Evolutionary conservation across 2,888 invertebrate species (phyloP), one percentile per base, ranked within the genome.

Genomic region (Philereme transversata): DNA sequence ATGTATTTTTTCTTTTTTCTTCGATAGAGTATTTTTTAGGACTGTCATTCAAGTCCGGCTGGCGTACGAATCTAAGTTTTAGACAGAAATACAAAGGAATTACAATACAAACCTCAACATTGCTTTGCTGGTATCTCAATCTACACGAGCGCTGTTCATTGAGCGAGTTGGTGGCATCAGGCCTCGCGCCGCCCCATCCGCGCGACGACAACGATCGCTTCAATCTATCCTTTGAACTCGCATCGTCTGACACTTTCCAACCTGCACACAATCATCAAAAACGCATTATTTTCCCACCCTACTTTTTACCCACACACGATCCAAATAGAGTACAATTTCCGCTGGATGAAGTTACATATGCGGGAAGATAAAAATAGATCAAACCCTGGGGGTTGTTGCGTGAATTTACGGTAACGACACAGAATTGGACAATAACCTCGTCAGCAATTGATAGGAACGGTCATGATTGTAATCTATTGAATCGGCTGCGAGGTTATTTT

Each of bases 221-320:
- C 76, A 93, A 88, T 64, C 95, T 88, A 65, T 93, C 93, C 75
- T 94, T 94, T 52, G 88, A 86, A 73, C 87, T 93, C 7, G 93
- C 88, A 65, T 96, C 96, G 79, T 97, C 97, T 4, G 97, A 96
- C 48, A 98, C 97, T 84, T 96, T 96, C 99, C 99, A 99, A 47
- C 97, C 97, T 90, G 70, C 60, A 46, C 50, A 57, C 49, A 57
- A 57, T 53, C 34, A 54, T 7, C 10, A 9, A 44, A 44, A 51
- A 55, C 51, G 44, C 53, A 38, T 40, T 52, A 54, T 60, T 60
- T 22, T 22, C 22, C 22, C 22, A 22, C 1, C 22, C 54, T 36
- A 57, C 11, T 36, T 60, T 11, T 11, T 49, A 60, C 59, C 53
- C 34, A 65, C 60, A 44, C 46, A 11, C 53, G 22, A 52, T 49